Evolutionary conservation across 2,888 invertebrate genomes (phyloP).

Genomic region (Trissoscelio sp.): DNA sequence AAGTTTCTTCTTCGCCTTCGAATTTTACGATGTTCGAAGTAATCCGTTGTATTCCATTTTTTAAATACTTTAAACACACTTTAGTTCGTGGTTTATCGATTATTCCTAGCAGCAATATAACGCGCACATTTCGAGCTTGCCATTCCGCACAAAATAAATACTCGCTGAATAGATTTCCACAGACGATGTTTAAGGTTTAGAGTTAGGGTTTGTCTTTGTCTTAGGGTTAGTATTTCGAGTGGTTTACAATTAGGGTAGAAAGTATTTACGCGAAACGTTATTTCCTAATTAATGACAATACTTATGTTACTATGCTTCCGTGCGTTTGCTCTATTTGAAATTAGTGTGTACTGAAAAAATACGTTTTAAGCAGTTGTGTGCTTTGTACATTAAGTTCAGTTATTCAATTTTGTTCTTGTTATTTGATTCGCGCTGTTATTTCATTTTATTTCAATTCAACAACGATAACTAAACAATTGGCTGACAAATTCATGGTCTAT

Average conservation of each 20-base stretch:
- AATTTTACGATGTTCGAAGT: constrained; percentile 67
- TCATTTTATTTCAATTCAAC: neutral
- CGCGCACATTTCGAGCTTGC: neutral
- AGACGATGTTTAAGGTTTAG: neutral
- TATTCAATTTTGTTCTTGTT: neutral
- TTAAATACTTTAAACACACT: constrained; percentile 14
- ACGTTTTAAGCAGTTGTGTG: neutral
- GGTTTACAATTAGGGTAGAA: neutral
- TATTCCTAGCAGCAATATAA: constrained; percentile 10
- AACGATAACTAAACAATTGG: neutral
- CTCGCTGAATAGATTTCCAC: neutral
- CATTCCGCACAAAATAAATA: neutral
- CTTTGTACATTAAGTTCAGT: neutral
- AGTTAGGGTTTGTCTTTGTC: constrained; percentile 32
- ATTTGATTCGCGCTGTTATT: constrained; percentile 10
- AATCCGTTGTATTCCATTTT: constrained; percentile 73
- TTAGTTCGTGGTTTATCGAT: constrained; percentile 19
- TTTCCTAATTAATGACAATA: neutral
- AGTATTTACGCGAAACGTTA: constrained; percentile 28
- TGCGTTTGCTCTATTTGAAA: neutral
- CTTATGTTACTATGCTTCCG: neutral
- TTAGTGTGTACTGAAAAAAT: neutral
- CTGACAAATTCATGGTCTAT: neutral
- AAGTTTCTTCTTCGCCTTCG: constrained; percentile 40
- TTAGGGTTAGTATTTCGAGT: constrained; percentile 8